A percentile compares a stretch with the other conserved stretches of the same genome.
Evolutionary conservation across 2,888 invertebrate species (phyloP).

Genomic region (Criorhina ranunculi): DNA sequence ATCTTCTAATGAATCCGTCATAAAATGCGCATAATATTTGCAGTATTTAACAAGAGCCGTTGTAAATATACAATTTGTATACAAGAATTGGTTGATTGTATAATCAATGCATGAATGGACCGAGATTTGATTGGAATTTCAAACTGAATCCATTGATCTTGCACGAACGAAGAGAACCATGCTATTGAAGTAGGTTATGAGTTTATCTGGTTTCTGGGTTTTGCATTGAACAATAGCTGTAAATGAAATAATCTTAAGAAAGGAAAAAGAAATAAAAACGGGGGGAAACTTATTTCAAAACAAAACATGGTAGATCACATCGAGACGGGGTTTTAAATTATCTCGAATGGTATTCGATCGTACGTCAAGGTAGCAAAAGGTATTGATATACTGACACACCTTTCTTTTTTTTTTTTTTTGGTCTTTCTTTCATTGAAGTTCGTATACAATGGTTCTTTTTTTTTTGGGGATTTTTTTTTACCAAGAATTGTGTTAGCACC

Average conservation of each 20-base stretch:
- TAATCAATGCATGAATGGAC: constrained; percentile 26
- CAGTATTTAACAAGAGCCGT: constrained; percentile 20
- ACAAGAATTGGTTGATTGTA: constrained; percentile 20
- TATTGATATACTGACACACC: background rate
- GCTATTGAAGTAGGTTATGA: constrained; percentile 64
- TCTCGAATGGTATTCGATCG: constrained; percentile 17
- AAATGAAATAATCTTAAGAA: constrained; percentile 45
- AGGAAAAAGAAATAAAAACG: background rate
- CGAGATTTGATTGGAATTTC: constrained; percentile 53
- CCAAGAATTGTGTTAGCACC: background rate
- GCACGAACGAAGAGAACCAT: constrained; percentile 58
- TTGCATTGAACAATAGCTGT: constrained; percentile 60
- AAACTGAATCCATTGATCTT: constrained; percentile 60
- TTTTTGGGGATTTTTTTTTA: background rate
- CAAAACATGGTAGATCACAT: constrained; percentile 9
- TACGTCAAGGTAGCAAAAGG: constrained; percentile 7
- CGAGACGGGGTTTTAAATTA: constrained; percentile 7
- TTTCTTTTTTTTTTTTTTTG: too few species aligned
- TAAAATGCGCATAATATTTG: constrained; percentile 47
- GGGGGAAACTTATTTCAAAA: constrained; percentile 16
- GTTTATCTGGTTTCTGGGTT: constrained; percentile 70
- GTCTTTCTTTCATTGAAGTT: too few species aligned
- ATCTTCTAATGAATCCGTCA: constrained; percentile 31
- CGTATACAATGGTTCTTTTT: constrained; percentile 6
- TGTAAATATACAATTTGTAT: too few species aligned